Evolutionary conservation across 2,797 vertebrate species (phyloP), one percentile per base, ranked within the genome.

Genomic region (Propithecus deckenii): DNA sequence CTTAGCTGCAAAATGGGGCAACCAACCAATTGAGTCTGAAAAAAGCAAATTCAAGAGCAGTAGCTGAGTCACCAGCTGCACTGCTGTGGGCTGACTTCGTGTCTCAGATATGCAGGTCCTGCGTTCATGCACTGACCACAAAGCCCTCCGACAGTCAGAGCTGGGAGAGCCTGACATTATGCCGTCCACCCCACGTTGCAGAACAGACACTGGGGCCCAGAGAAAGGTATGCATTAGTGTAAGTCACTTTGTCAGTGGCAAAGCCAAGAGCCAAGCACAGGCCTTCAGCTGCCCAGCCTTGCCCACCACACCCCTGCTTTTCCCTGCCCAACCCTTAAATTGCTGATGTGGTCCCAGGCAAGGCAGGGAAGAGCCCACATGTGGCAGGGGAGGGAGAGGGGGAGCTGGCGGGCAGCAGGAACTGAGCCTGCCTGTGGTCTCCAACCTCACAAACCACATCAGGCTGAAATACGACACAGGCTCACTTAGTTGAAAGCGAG

Each of bases 381-480:
- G 14, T 1, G 7, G 71, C 43, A 30, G n/a, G 43, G 65, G 5
- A 41, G 63, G 63, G 2, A 6, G 1, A 0, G 2, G 79, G 71
- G 32, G 76, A 14, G 91, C 72, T 9, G 0, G 67, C 18, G 1
- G 25, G 69, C 84, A 28, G 84, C 86, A 93, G 89, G 94, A 96
- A 95, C 87, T 35, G 9, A 41, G 97, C 11, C 71, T 65, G 93
- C 69, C 85, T 98, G 94, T 86, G 95, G 97, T 94, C 97, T 95
- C 84, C 78, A 71, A 52, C 94, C 89, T 81, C 76, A 30, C 55
- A 96, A 91, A 97, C 97, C 97, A 97, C 97, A 97, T 71, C 91
- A 92, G 95, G 55, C 96, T 96, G 95, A 96, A 98, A 98, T 72
- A 95, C 28, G 95, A 98, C 93, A 96, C 96, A 95, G 0, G 3